Conservation (phyloP, 2,888 invertebrate species). For the Embidobia sp. region DNA sequence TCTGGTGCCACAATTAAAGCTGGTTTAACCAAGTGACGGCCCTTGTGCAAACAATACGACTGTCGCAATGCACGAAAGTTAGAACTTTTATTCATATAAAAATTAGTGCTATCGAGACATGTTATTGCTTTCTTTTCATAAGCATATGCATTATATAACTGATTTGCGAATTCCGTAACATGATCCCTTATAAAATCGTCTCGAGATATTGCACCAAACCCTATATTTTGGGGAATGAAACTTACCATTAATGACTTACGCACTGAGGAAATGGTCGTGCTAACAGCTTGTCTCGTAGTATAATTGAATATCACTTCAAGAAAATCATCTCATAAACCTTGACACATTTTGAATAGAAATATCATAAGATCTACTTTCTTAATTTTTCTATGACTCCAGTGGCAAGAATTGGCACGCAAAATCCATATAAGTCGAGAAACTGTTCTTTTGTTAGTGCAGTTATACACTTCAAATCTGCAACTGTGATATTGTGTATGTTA, state of each 20-base stretch:
- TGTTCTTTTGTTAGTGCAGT: not conserved
- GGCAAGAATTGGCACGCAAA: not conserved
- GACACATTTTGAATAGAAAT: not conserved
- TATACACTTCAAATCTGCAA: not conserved
- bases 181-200: not conserved
- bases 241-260: not conserved
- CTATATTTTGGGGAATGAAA: not conserved
- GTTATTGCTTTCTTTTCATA: not conserved
- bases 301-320: not conserved
- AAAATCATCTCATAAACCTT: conserved; percentile 7
- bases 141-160: not conserved
- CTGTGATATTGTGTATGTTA: not conserved
- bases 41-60: not conserved
- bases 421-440: not conserved
- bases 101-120: not conserved
- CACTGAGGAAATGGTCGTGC: not conserved
- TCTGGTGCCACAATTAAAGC: not conserved
- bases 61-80: not conserved
- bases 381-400: not conserved
- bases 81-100: not conserved
- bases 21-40: not conserved
- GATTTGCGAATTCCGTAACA: not conserved
- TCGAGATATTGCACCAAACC: not conserved
- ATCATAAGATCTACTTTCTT: not conserved
- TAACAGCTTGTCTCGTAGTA: not conserved